These are phyloP conservation scores for Eudorcas thomsonii DNA, from an alignment of 2,113 vertebrate genomes.

Conservation along the genomic window DNA sequence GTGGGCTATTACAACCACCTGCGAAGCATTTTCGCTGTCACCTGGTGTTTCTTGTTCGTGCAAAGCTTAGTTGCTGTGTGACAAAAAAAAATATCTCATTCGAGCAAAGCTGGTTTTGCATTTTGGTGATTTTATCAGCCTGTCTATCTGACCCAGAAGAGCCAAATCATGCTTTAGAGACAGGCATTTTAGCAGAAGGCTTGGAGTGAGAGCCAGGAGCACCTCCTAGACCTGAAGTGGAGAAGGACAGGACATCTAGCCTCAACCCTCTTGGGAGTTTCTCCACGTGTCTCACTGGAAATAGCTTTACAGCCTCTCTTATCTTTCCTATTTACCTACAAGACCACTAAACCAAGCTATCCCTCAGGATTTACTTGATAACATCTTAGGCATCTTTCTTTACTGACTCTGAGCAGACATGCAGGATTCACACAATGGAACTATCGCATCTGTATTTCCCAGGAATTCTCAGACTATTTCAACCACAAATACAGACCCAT, in stretches of 20 bases:
- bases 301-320: neutral
- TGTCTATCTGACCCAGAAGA: neutral
- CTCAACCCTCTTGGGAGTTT: neutral
- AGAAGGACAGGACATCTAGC: neutral
- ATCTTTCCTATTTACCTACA: neutral
- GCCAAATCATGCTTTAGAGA: neutral
- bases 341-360: neutral
- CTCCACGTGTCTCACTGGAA: neutral
- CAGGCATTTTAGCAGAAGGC: neutral
- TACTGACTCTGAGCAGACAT: neutral
- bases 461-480: neutral
- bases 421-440: neutral
- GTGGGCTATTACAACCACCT: accelerated
- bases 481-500: neutral
- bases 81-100: neutral
- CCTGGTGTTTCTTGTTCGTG: neutral
- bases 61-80: neutral
- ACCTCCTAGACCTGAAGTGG: neutral
- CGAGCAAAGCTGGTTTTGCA: neutral
- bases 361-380: neutral
- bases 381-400: neutral
- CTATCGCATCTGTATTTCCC: neutral
- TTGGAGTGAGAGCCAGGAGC: neutral
- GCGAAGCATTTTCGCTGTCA: neutral
- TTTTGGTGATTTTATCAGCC: neutral